phyloP scores from a whole-genome alignment of 2,797 vertebrate species.

The Megalops cyprinoides region DNA sequence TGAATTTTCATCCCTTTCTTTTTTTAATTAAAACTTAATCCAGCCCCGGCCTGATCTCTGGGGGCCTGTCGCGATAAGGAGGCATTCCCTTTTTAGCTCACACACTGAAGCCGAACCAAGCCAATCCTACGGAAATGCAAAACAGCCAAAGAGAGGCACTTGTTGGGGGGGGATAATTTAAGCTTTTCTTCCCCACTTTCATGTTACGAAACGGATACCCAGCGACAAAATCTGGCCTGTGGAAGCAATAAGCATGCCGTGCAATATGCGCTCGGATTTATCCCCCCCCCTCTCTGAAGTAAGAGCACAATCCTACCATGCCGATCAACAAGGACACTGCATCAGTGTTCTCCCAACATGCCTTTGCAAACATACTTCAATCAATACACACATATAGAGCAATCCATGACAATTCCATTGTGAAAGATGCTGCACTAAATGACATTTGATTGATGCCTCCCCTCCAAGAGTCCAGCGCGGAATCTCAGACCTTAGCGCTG shows the following conservation, averaged over 20 bases:
- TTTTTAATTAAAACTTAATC: conserved; percentile 46
- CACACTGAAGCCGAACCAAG: conserved; percentile 33
- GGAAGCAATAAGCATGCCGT: no score
- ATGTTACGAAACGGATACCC: conserved; percentile 47
- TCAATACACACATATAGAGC: neutral
- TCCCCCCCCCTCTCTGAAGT: neutral
- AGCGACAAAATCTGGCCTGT: neutral
- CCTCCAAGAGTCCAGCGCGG: no score
- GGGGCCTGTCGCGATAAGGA: conserved; percentile 33
- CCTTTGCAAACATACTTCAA: neutral
- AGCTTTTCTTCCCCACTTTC: conserved; percentile 42
- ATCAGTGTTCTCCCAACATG: neutral
- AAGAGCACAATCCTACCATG: neutral
- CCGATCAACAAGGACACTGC: neutral
- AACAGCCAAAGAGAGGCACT: conserved; percentile 11
- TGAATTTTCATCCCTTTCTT: neutral
- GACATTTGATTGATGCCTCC: neutral
- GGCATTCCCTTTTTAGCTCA: conserved; percentile 34
- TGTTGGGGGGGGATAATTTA: conserved; percentile 52
- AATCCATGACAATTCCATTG: neutral
- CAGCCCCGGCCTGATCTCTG: conserved; percentile 23
- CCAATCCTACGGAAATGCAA: conserved; percentile 34
- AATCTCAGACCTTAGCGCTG: no score
- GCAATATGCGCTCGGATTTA: neutral
- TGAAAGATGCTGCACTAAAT: neutral